Evolutionary conservation across 2,113 vertebrate genomes (phyloP).

Genomic region (Cryptotis parvus): DNA sequence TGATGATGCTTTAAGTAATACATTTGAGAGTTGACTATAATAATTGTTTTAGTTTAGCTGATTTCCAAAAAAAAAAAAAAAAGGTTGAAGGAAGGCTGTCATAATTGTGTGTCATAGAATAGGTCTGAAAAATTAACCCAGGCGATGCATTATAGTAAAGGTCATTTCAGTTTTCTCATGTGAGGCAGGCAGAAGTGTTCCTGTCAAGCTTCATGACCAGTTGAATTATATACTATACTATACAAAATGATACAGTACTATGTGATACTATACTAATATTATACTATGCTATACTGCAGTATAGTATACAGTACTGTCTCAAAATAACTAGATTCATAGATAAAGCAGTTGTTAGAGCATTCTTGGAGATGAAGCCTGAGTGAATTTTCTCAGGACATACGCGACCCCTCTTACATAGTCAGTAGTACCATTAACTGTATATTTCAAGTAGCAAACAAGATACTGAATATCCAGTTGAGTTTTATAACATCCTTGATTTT

Average conservation of each 20-base stretch:
- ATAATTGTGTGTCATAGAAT: conserved; percentile 35
- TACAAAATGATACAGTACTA: too few relatives aligned
- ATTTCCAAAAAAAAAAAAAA: too few relatives aligned
- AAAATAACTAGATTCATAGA: conserved; percentile 4
- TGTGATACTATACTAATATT: too few relatives aligned
- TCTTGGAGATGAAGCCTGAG: conserved; percentile 10
- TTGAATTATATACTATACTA: background rate
- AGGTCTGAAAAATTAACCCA: background rate
- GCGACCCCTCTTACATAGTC: too few relatives aligned
- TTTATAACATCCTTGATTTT: too few relatives aligned
- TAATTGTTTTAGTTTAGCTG: conserved; percentile 52
- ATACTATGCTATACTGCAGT: background rate
- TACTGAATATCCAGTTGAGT: too few relatives aligned
- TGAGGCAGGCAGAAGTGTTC: background rate
- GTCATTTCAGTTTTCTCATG: background rate
- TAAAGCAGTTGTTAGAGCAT: background rate
- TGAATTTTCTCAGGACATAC: background rate
- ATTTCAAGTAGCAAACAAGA: too few relatives aligned
- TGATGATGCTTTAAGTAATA: background rate
- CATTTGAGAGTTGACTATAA: conserved; percentile 30
- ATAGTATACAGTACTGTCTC: background rate
- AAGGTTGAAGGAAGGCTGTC: background rate
- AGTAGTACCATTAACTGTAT: too few relatives aligned
- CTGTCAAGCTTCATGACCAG: background rate
- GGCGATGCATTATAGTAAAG: background rate